Evolutionary conservation across 1,140 invertebrate species (phyloP).

Genomic region (Mamestra configurata): DNA sequence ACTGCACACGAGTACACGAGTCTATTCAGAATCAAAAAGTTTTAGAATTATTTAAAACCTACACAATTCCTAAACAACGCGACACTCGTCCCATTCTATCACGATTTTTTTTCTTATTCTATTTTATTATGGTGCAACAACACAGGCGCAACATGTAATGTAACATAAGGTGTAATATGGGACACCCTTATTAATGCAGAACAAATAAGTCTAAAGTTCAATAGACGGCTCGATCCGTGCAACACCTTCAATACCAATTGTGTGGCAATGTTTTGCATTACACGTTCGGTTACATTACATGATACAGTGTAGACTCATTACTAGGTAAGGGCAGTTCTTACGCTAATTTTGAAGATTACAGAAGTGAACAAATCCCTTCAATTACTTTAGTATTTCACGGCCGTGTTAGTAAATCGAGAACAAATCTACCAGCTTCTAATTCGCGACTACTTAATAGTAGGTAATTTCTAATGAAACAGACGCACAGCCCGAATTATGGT

Average conservation of each 20-base stretch:
- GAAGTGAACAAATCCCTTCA: constrained; percentile 4
- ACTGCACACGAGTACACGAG: constrained; percentile 32
- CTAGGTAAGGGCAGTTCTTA: constrained; percentile 11
- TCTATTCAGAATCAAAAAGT: constrained; percentile 35
- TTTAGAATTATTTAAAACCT: constrained; percentile 4
- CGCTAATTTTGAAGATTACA: constrained; percentile 7
- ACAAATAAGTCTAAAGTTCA: background rate
- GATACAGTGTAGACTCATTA: constrained; percentile 1
- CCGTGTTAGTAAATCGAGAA: constrained; percentile 23
- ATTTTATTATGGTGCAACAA: constrained; percentile 7
- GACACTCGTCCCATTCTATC: constrained; percentile 33
- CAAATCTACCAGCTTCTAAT: constrained; percentile 5
- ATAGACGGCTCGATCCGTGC: background rate
- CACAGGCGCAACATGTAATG: background rate
- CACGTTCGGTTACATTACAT: background rate
- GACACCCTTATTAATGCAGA: background rate
- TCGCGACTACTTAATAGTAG: constrained; percentile 30
- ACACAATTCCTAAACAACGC: constrained; percentile 47
- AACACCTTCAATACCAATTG: background rate
- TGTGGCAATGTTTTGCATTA: background rate
- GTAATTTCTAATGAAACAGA: constrained; percentile 54
- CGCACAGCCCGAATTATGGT: constrained; percentile 66
- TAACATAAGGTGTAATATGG: background rate
- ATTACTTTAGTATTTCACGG: constrained; percentile 34
- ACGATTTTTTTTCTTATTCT: constrained; percentile 20